These are phyloP conservation scores for Cotesia vestalis DNA, from an alignment of 1,140 invertebrate species.

Conservation along the genomic window DNA sequence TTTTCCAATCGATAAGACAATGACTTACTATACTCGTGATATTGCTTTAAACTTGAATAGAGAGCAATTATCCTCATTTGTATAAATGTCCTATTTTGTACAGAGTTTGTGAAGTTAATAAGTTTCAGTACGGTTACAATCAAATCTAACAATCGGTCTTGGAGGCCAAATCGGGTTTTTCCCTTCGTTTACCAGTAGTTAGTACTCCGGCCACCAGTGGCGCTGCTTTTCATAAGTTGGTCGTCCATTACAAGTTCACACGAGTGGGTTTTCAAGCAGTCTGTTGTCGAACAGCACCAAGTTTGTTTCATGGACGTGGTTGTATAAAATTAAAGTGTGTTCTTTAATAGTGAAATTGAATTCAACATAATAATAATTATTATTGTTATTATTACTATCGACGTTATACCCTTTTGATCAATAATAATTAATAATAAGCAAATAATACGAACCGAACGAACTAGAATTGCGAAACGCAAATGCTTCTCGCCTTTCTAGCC, in stretches of 20 bases:
- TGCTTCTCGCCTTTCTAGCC: neutral
- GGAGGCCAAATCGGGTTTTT: slow-evolving; percentile 17
- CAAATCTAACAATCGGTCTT: slow-evolving; percentile 18
- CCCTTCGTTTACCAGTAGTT: neutral
- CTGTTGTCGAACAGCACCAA: slow-evolving; percentile 8
- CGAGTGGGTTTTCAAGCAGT: neutral
- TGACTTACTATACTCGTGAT: too few relatives aligned
- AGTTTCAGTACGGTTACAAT: neutral
- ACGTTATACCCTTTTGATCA: too few relatives aligned
- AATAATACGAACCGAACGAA: neutral
- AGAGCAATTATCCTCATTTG: neutral
- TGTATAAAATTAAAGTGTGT: neutral
- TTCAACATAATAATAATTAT: too few relatives aligned
- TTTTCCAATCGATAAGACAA: too few relatives aligned
- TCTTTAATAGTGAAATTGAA: neutral
- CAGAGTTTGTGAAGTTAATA: neutral
- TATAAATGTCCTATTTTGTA: neutral
- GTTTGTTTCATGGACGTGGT: neutral
- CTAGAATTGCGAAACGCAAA: slow-evolving; percentile 5
- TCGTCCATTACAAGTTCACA: neutral
- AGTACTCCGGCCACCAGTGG: neutral
- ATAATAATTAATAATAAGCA: too few relatives aligned
- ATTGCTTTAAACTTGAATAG: too few relatives aligned
- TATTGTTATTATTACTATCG: too few relatives aligned
- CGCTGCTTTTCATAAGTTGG: neutral